phyloP scores from a whole-genome alignment of 2,113 vertebrate genomes.

The Nannobrachium achirus region DNA sequence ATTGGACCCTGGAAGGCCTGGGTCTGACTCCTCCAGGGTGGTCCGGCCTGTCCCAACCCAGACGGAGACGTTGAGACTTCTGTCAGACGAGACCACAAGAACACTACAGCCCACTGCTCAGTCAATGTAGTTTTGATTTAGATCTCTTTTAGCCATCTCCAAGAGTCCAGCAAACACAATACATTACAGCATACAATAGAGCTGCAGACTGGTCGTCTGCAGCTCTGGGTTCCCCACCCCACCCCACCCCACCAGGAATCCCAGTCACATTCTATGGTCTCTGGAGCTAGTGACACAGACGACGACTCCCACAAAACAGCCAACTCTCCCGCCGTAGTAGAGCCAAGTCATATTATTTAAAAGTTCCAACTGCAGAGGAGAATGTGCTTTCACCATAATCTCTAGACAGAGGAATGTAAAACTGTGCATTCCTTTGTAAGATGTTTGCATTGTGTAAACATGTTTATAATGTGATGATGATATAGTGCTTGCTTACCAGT shows the following conservation, averaged over 20 bases:
- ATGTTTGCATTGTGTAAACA: not conserved
- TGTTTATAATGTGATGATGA: not conserved
- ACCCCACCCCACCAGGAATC: not conserved
- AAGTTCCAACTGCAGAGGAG: slow-evolving; percentile 32
- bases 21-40: not conserved
- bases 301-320: not conserved
- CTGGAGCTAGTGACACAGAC: not conserved
- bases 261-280: not conserved
- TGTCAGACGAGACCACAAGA: not conserved
- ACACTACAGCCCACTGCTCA: not conserved
- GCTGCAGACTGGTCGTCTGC: too few species aligned
- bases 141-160: too few species aligned
- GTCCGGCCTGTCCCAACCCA: slow-evolving; percentile 37
- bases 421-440: not conserved
- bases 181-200: too few species aligned
- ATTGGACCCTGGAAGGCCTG: not conserved
- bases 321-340: not conserved
- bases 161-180: too few species aligned
- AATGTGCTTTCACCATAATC: slow-evolving; percentile 2
- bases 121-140: too few species aligned
- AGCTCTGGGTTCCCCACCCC: too few species aligned
- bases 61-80: not conserved
- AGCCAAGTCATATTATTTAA: slow-evolving; percentile 10
- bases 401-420: not conserved
- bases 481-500: too few species aligned